A percentile compares a stretch with the other conserved stretches of the same genome.
phyloP scores from a whole-genome alignment of 2,888 invertebrate species.

The Ethmia dodecea region DNA sequence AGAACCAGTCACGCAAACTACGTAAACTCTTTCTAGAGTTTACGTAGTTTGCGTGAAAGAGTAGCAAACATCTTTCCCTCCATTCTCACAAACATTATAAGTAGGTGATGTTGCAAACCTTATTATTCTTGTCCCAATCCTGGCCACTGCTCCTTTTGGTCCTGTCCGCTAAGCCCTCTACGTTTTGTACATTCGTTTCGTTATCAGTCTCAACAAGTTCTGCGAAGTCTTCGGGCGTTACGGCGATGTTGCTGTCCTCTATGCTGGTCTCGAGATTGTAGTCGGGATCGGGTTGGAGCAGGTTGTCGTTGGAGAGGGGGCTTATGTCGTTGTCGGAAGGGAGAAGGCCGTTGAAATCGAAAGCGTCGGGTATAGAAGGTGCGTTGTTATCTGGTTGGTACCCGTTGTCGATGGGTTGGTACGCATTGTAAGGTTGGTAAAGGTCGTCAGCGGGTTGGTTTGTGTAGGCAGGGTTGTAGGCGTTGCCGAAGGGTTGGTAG shows the following conservation, averaged over 20 bases:
- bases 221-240: slow-evolving; percentile 29
- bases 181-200: slow-evolving; percentile 34
- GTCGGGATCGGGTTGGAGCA: slow-evolving; percentile 18
- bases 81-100: too few relatives aligned
- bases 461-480: too few relatives aligned
- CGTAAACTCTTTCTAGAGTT: too few relatives aligned
- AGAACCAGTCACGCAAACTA: too few relatives aligned
- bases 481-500: too few relatives aligned
- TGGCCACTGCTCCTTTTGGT: slow-evolving; percentile 50
- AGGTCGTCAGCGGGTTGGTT: too few relatives aligned
- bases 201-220: slow-evolving; percentile 33
- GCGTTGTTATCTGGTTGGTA: too few relatives aligned
- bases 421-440: too few relatives aligned
- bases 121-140: slow-evolving; percentile 45
- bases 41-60: too few relatives aligned
- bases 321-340: slow-evolving; percentile 3
- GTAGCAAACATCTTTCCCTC: too few relatives aligned
- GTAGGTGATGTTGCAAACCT: too few relatives aligned
- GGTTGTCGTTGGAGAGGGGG: slow-evolving; percentile 1
- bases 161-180: slow-evolving; percentile 28
- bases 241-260: slow-evolving; percentile 33
- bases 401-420: too few relatives aligned
- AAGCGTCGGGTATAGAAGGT: slow-evolving; percentile 1
- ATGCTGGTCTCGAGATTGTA: slow-evolving; percentile 38
- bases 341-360: slow-evolving; percentile 6